Percentiles rank a stretch among this genome's conserved stretches.
Conservation (phyloP, 2,888 invertebrate genomes). For the Hybos culiciformis region DNA sequence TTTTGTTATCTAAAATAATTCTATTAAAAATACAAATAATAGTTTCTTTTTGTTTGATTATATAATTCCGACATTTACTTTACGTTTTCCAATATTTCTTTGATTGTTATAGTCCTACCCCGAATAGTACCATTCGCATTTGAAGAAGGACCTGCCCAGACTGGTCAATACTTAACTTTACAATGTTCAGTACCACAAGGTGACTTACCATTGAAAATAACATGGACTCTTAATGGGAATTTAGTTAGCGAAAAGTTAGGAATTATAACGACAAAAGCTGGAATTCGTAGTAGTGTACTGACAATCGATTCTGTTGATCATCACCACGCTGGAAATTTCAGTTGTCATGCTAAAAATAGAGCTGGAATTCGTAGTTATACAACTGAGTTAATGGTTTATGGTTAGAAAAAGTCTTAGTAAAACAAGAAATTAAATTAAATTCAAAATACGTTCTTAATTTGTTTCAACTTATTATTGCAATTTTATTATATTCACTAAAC, state of each 20-base stretch:
- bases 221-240: conserved; percentile 53
- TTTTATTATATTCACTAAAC: too few species aligned
- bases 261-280: conserved; percentile 39
- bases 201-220: conserved; percentile 63
- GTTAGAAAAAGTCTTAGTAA: conserved; percentile 35
- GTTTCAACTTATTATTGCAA: too few species aligned
- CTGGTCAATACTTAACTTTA: conserved; percentile 52
- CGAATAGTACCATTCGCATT: conserved; percentile 70
- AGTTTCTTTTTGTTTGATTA: too few species aligned
- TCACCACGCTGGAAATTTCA: conserved; percentile 60
- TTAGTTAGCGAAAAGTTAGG: conserved; percentile 43
- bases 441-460: too few species aligned
- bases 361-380: conserved; percentile 57
- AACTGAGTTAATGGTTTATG: conserved; percentile 57
- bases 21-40: too few species aligned
- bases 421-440: too few species aligned
- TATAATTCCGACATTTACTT: too few species aligned
- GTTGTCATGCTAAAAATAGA: conserved; percentile 57
- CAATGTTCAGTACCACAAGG: conserved; percentile 62
- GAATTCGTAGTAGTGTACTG: conserved; percentile 45
- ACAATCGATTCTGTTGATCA: conserved; percentile 48
- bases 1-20: too few species aligned
- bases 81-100: too few species aligned
- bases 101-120: conserved; percentile 57
- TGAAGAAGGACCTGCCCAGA: conserved; percentile 59